phyloP scores from a whole-genome alignment of 2,888 invertebrate genomes.

The Xestia ashworthii region DNA sequence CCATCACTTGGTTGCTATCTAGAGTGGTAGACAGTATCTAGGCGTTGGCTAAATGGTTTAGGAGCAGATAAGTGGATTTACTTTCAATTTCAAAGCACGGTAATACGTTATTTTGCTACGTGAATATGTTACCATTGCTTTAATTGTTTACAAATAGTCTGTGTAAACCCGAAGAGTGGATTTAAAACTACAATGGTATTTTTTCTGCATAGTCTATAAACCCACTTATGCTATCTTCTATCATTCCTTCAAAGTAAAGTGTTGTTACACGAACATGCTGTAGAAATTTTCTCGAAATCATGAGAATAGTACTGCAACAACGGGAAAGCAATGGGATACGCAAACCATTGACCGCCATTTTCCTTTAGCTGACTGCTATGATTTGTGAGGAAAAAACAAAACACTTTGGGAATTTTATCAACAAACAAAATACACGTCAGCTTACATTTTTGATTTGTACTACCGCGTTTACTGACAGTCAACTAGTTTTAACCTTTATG shows the following conservation, averaged over 20 bases:
- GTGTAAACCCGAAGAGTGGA: too few relatives aligned
- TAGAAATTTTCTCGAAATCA: neutral
- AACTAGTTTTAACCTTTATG: too few relatives aligned
- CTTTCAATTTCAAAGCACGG: neutral
- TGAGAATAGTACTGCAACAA: neutral
- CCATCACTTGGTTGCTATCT: neutral
- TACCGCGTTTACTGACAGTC: too few relatives aligned
- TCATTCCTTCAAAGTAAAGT: neutral
- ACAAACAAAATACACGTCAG: neutral
- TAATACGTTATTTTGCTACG: neutral
- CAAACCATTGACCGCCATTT: neutral
- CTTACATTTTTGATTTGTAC: slow-evolving; percentile 1
- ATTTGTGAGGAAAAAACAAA: slow-evolving; percentile 4
- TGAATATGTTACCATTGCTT: neutral
- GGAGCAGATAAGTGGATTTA: neutral
- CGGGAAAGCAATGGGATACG: neutral
- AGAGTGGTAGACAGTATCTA: neutral
- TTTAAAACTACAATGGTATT: neutral
- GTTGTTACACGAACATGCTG: neutral
- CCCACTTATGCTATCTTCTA: neutral
- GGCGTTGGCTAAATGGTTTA: neutral
- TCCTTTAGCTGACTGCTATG: neutral
- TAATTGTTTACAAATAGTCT: neutral
- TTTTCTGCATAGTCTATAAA: neutral
- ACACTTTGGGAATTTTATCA: neutral